phyloP scores from a whole-genome alignment of 1,140 invertebrate species.

The Bombus huntii region DNA sequence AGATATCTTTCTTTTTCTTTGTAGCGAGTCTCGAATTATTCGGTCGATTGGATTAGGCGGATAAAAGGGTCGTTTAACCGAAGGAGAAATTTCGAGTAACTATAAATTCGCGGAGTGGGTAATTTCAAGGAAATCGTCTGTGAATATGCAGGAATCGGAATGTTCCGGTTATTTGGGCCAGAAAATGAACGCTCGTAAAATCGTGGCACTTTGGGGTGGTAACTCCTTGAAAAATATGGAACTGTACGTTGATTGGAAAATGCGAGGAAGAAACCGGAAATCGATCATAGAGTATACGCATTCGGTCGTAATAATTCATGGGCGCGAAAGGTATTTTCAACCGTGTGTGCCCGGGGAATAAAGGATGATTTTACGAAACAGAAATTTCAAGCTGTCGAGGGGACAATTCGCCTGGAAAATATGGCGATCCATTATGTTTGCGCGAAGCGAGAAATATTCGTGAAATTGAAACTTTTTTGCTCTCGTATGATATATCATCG shows the following conservation, averaged over 20 bases:
- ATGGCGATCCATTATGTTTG: not conserved
- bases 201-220: not conserved
- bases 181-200: not conserved
- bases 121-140: not conserved
- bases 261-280: not conserved
- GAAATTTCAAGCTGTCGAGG: not conserved
- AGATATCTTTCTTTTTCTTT: not conserved
- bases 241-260: not conserved
- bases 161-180: not conserved
- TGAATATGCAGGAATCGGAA: slow-evolving; percentile 9
- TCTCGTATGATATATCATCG: not conserved
- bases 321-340: not conserved
- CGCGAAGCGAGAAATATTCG: not conserved
- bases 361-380: slow-evolving; percentile 12
- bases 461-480: not conserved
- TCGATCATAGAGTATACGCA: not conserved
- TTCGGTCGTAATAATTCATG: slow-evolving; percentile 14
- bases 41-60: not conserved
- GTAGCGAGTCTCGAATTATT: not conserved
- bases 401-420: slow-evolving; percentile 12
- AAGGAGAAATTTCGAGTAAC: not conserved
- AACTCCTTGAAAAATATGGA: not conserved
- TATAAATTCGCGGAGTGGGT: not conserved
- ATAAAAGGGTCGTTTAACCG: not conserved
- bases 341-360: not conserved